Base-by-base conservation (phyloP, 2,797 vertebrate species). In the Simalia tracyae region DNA sequence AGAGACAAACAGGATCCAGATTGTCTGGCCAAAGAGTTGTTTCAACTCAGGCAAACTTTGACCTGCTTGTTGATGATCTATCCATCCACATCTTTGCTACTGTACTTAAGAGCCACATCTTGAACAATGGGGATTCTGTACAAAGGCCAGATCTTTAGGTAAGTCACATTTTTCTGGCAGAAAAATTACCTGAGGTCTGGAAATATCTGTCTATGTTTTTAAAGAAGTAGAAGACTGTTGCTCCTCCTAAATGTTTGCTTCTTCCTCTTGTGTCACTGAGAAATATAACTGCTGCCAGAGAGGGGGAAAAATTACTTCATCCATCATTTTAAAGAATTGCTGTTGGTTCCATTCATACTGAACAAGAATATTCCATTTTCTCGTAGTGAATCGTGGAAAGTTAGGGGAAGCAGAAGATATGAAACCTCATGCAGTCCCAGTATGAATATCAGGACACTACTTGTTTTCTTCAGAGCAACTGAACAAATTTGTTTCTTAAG, bases 301-400 rank as follows among this genome's bases (percentile, higher is more conserved):
- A 94, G 60, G 19, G 59, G 36, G 89, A 15, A 2, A 93, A 95
- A 95, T 96, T 95, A 94, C 93, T 92, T 59, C 93, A 96, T 97
- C 92, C 93, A 95, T 96, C 94, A 96, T 95, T 95, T 95, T 96
- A 95, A 97, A 94, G 93, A 92, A 96, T 95, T 95, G 85, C 95
- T 94, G 89, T 90, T 92, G 94, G 86, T 92, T 91, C 89, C 95
- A 94, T 95, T 93, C 94, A 92, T 94, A 90, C 92, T 92, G 87
- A 88, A 93, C 66, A 26, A 94, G 85, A 63, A 93, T 96, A 95
- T 91, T 93, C 93, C 94, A 87, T 95, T 96, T 96, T 95, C 94
- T 96, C 92, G 90, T 61, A 91, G 81, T 94, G 91, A 90, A 60
- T 87, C 81, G 63, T 56, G 68, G 92, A 96, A 94, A 9, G 28